These are phyloP conservation scores for Diorhabda elongata DNA, from an alignment of 1,140 invertebrate species.

Conservation along the genomic window DNA sequence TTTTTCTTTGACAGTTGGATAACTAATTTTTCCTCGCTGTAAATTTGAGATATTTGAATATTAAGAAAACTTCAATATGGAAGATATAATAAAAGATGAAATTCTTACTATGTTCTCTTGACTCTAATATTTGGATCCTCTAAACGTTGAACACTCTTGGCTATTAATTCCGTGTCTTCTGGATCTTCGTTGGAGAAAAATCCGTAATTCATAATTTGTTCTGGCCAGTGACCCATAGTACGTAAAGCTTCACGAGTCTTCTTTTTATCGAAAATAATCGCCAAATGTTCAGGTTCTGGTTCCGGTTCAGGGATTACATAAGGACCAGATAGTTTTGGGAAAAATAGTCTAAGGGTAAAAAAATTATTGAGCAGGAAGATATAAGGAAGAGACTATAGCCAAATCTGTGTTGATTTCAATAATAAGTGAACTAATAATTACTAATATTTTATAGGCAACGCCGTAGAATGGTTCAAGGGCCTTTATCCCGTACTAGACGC, in stretches of 20 bases:
- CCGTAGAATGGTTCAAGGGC: too few species aligned
- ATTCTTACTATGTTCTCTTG: slow-evolving; percentile 29
- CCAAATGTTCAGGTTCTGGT: slow-evolving; percentile 55
- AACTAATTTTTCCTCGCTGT: slow-evolving; percentile 57
- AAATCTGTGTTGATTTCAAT: too few species aligned
- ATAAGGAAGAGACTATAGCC: too few species aligned
- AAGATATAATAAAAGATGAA: background rate
- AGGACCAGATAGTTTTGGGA: slow-evolving; percentile 52
- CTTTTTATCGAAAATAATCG: slow-evolving; percentile 56
- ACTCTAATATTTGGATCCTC: slow-evolving; percentile 40
- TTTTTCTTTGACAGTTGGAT: slow-evolving; percentile 54
- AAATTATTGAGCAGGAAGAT: too few species aligned
- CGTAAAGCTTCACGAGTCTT: slow-evolving; percentile 50
- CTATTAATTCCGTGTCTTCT: slow-evolving; percentile 49
- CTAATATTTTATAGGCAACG: too few species aligned
- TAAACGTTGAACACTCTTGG: slow-evolving; percentile 51
- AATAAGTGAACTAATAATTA: too few species aligned
- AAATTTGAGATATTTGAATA: slow-evolving; percentile 6
- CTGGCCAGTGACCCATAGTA: slow-evolving; percentile 44
- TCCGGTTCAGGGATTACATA: slow-evolving; percentile 53
- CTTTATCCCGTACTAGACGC: too few species aligned
- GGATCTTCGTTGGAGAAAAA: slow-evolving; percentile 55
- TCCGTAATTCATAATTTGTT: slow-evolving; percentile 55
- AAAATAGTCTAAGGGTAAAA: slow-evolving; percentile 44
- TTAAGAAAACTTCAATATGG: background rate